Evolutionary conservation across 2,797 vertebrate species (phyloP), one percentile per base, ranked within the genome.

Genomic region (Sebastes ruberrimus): DNA sequence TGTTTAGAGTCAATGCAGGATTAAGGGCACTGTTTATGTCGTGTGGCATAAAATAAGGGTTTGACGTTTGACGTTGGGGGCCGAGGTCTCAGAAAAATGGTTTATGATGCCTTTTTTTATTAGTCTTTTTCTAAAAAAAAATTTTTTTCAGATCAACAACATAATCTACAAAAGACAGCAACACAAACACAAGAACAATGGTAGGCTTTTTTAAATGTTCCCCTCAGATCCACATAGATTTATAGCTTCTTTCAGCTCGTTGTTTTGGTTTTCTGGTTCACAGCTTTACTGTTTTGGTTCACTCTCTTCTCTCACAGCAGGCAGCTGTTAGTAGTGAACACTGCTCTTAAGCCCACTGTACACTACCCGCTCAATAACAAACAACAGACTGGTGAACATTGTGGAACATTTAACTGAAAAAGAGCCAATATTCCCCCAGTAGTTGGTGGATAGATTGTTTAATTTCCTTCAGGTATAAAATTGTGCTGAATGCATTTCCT

Each of bases 1-100:
- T 38, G 28, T 85, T 83, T 83, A 33, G 30, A 71, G 57, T 38
- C 62, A 79, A 14, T 61, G 67, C 72, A 69, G 46, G 67, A 81
- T 86, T 71, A 84, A 60, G 35, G 61, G 7, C 11, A 5, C 4
- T 77, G 69, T 56, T 80, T 71, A 30, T 71, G 38, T 14, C 0
- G 10, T 23, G 46, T 8, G 8, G 32, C 16, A 18, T 16, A 56
- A 73, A 72, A 79, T 57, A 52, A 62, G 59, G 75, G 49, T 60
- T 75, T 72, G 14, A 30, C 11, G 49, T 60, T 75, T 72, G 10
- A 30, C 5, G 1, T 22, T 6, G 23, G 33, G 32, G 35, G 30
- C 10, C 0, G 3, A 68, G 10, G 18, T n/a, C 30, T 38, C 55
- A 53, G 38, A 30, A 30, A 27, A 23, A 28, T 2, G 1, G 1